Percentiles rank a stretch among this genome's conserved stretches.
These are phyloP conservation scores for Brachionichthys hirsutus DNA, from an alignment of 2,113 vertebrate genomes.

Conservation along the genomic window DNA sequence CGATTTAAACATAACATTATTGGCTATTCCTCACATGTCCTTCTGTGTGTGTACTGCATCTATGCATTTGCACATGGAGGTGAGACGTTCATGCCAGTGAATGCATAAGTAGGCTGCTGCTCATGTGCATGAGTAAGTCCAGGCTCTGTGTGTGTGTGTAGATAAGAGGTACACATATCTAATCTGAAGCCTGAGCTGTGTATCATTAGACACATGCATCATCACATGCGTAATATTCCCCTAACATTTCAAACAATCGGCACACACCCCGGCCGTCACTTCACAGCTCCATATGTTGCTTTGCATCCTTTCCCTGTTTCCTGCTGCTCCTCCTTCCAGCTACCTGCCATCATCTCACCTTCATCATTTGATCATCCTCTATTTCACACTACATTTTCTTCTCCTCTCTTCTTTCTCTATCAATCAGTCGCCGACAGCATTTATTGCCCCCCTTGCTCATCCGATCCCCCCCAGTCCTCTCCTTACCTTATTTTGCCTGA, in stretches of 20 bases:
- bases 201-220: neutral
- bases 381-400: neutral
- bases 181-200: neutral
- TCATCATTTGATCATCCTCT: conserved; percentile 25
- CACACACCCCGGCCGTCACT: neutral
- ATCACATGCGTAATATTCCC: conserved; percentile 4
- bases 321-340: conserved; percentile 15
- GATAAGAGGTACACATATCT: neutral
- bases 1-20: too few relatives aligned
- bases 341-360: conserved; percentile 6
- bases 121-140: conserved; percentile 41
- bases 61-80: conserved; percentile 9
- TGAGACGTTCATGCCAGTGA: conserved; percentile 24
- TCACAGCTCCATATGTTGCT: neutral
- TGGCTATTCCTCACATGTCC: conserved; percentile 5
- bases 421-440: neutral
- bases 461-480: neutral
- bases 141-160: conserved; percentile 1
- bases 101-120: conserved; percentile 34
- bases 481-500: conserved; percentile 46
- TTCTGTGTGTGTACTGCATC: neutral
- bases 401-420: neutral
- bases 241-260: conserved; percentile 6
- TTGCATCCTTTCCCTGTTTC: conserved; percentile 7
- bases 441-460: neutral